phyloP scores from a whole-genome alignment of 1,140 invertebrate species.

The Drosophila kanapiae region DNA sequence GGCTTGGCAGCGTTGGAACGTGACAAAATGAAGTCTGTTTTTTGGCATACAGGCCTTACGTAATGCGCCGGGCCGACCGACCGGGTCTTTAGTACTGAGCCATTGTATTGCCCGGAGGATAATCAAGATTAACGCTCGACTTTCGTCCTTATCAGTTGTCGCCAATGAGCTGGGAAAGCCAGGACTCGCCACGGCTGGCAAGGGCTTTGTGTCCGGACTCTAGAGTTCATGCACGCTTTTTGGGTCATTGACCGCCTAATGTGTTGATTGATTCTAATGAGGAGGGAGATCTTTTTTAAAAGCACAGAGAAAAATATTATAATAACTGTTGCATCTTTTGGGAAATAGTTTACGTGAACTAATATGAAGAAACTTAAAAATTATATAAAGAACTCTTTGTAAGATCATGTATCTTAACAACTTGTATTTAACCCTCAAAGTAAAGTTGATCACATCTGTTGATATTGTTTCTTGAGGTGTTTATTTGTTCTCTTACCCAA shows the following conservation, averaged over 20 bases:
- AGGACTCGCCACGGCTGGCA: slow-evolving; percentile 7
- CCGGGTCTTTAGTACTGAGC: slow-evolving; percentile 21
- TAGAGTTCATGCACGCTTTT: slow-evolving; percentile 25
- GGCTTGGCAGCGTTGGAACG: slow-evolving; percentile 56
- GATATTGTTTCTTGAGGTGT: slow-evolving; percentile 1
- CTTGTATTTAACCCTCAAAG: neutral
- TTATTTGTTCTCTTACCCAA: neutral
- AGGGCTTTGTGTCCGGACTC: neutral
- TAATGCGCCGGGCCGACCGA: slow-evolving; percentile 39
- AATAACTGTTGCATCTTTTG: neutral
- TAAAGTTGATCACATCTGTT: slow-evolving; percentile 2
- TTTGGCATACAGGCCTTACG: slow-evolving; percentile 61
- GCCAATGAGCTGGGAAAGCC: slow-evolving; percentile 14
- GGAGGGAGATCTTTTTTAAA: neutral
- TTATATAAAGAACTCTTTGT: neutral
- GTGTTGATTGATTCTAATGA: slow-evolving; percentile 44
- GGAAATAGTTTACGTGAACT: no score
- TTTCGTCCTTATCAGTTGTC: slow-evolving; percentile 29
- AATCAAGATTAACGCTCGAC: slow-evolving; percentile 49
- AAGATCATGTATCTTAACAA: slow-evolving; percentile 1
- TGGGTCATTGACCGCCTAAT: slow-evolving; percentile 46
- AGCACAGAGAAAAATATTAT: neutral
- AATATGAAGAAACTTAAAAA: no score
- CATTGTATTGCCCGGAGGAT: slow-evolving; percentile 44
- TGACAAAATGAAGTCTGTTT: slow-evolving; percentile 50